Evolutionary conservation across 1,140 invertebrate genomes (phyloP).

Genomic region (Penaeus japonicus): DNA sequence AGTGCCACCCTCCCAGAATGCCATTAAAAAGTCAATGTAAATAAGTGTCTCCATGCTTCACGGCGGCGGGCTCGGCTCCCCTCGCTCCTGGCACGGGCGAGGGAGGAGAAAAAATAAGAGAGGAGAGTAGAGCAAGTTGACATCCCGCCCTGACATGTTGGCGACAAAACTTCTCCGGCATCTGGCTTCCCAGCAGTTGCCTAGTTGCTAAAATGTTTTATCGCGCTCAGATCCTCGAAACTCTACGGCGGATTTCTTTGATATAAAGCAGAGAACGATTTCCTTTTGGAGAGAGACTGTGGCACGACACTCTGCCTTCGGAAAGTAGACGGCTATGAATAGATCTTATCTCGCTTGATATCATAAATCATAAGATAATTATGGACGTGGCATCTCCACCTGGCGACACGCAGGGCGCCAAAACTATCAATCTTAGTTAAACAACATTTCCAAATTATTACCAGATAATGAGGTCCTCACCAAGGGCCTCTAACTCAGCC

Average conservation of each 20-base stretch:
- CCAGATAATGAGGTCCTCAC: conserved; percentile 48
- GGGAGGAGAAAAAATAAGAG: neutral
- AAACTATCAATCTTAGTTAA: conserved; percentile 46
- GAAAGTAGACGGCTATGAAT: neutral
- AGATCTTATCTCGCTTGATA: conserved; percentile 21
- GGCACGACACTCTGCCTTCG: no score
- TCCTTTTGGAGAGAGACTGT: no score
- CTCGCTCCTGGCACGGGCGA: neutral
- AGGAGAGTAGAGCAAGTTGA: conserved; percentile 4
- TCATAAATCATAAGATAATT: conserved; percentile 13
- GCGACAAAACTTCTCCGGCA: conserved; percentile 33
- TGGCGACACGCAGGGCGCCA: conserved; percentile 39
- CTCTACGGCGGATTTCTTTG: no score
- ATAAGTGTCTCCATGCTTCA: conserved; percentile 46
- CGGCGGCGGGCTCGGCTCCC: neutral
- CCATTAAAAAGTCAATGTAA: conserved; percentile 47
- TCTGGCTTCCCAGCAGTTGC: conserved; percentile 6
- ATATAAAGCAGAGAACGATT: no score
- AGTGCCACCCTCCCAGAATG: conserved; percentile 21
- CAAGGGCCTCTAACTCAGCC: conserved; percentile 27
- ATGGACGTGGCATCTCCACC: conserved; percentile 20
- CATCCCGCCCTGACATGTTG: neutral
- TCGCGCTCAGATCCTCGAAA: no score
- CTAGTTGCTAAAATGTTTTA: neutral
- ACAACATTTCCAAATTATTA: conserved; percentile 55